Evolutionary conservation across 2,113 vertebrate genomes (phyloP).

Genomic region (Austrofundulus limnaeus): DNA sequence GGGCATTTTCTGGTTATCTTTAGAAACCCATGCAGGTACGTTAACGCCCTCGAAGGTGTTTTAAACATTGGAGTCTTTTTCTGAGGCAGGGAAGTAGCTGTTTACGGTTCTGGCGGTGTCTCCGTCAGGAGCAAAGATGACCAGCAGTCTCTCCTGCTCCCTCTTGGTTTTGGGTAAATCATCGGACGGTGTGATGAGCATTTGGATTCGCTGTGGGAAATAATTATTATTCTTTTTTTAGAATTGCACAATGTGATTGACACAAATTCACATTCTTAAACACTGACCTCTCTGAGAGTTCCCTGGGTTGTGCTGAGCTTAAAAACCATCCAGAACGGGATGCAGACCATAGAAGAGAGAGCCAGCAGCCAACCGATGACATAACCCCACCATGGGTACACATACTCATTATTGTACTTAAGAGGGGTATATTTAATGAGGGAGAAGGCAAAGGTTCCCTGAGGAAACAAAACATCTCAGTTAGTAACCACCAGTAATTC

Average conservation of each 20-base stretch:
- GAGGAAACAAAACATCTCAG: conserved; percentile 9
- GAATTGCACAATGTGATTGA: too few species aligned
- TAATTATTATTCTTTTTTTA: too few species aligned
- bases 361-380: conserved; percentile 88
- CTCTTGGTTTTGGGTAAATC: conserved; percentile 78
- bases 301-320: conserved; percentile 84
- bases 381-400: conserved; percentile 89
- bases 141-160: conserved; percentile 75
- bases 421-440: conserved; percentile 89
- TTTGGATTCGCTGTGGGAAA: conserved; percentile 64
- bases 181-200: conserved; percentile 71
- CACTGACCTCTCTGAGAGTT: conserved; percentile 84
- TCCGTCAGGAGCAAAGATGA: conserved; percentile 65
- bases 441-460: conserved; percentile 92
- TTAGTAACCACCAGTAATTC: too few species aligned
- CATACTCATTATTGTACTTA: conserved; percentile 88
- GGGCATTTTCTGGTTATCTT: not conserved
- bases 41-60: not conserved
- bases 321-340: conserved; percentile 82
- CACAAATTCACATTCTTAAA: too few species aligned
- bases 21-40: too few species aligned
- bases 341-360: conserved; percentile 88
- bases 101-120: conserved; percentile 40
- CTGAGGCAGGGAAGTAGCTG: conserved; percentile 62
- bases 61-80: conserved; percentile 71